phyloP scores from a whole-genome alignment of 2,797 vertebrate genomes.

The Notoglanidium macrostoma region DNA sequence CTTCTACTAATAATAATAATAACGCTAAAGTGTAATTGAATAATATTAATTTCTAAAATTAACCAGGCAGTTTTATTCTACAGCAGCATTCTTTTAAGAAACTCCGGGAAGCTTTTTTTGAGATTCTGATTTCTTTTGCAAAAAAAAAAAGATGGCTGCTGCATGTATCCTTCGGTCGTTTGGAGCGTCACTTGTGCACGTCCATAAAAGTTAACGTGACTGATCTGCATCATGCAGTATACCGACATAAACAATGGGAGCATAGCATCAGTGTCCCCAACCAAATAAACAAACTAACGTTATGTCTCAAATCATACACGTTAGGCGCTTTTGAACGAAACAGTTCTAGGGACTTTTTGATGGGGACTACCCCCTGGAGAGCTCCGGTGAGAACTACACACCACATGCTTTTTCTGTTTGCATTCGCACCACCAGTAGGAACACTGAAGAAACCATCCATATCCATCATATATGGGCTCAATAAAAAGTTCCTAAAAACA shows the following conservation, averaged over 20 bases:
- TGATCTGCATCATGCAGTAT: background rate
- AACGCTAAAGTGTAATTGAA: background rate
- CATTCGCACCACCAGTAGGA: too few species aligned
- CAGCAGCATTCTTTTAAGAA: background rate
- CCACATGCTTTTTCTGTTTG: too few species aligned
- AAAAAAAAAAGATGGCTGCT: background rate
- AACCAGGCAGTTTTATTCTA: too few species aligned
- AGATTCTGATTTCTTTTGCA: background rate
- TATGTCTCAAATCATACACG: background rate
- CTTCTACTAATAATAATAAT: background rate
- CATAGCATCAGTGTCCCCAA: background rate
- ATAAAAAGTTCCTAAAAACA: too few species aligned
- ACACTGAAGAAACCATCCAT: too few species aligned
- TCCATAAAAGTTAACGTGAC: background rate
- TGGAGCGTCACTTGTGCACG: background rate
- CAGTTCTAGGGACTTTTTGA: too few species aligned
- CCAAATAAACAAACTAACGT: background rate
- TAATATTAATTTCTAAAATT: too few species aligned
- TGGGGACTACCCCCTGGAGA: too few species aligned
- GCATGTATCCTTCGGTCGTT: background rate
- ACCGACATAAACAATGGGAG: background rate
- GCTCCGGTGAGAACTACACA: too few species aligned
- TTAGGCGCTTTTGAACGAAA: background rate
- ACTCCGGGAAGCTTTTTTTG: background rate
- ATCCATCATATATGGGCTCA: too few species aligned